These are phyloP conservation scores for Arbacia lixula DNA, from an alignment of 53 echinoderm and acorn worm species.

Conservation along the genomic window DNA sequence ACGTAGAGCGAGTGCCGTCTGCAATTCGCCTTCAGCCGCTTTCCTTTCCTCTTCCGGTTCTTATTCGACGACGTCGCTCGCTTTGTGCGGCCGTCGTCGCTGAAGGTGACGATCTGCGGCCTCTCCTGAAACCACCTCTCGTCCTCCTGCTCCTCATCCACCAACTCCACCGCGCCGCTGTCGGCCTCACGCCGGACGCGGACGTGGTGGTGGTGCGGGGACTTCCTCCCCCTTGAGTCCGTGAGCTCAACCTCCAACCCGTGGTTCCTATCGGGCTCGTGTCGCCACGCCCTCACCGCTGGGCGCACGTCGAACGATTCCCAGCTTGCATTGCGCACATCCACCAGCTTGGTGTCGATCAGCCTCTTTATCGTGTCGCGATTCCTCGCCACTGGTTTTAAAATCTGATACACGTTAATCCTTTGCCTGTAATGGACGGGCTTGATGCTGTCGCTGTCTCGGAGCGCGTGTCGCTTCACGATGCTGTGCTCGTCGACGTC, in stretches of 20 bases:
- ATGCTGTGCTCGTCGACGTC: slow-evolving; percentile 68
- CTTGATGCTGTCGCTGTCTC: slow-evolving; percentile 41
- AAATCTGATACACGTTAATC: slow-evolving; percentile 96
- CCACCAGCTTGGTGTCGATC: slow-evolving; percentile 89
- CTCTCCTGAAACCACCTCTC: slow-evolving; percentile 83
- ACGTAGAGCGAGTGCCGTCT: slow-evolving; percentile 87
- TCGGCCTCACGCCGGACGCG: slow-evolving; percentile 60
- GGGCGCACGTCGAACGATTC: slow-evolving; percentile 95
- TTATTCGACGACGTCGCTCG: slow-evolving; percentile 62
- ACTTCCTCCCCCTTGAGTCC: slow-evolving; percentile 72
- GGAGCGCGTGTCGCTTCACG: slow-evolving; percentile 59
- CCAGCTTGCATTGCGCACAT: slow-evolving; percentile 87
- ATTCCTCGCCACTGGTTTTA: slow-evolving; percentile 82
- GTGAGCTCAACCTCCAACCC: slow-evolving; percentile 91
- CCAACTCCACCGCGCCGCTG: slow-evolving; percentile 48
- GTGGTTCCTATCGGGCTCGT: slow-evolving; percentile 73
- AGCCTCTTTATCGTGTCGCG: slow-evolving; percentile 92
- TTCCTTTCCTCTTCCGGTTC: slow-evolving; percentile 69
- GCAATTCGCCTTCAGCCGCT: slow-evolving; percentile 83
- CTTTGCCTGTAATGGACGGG: slow-evolving; percentile 70
- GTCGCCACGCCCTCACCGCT: slow-evolving; percentile 82
- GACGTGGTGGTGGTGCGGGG: slow-evolving; percentile 80
- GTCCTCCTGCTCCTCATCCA: slow-evolving; percentile 60
- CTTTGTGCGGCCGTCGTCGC: slow-evolving; percentile 92
- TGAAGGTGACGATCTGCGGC: slow-evolving; percentile 84